These are phyloP conservation scores for Heliconius sara DNA, from an alignment of 2,888 invertebrate genomes.

Conservation along the genomic window DNA sequence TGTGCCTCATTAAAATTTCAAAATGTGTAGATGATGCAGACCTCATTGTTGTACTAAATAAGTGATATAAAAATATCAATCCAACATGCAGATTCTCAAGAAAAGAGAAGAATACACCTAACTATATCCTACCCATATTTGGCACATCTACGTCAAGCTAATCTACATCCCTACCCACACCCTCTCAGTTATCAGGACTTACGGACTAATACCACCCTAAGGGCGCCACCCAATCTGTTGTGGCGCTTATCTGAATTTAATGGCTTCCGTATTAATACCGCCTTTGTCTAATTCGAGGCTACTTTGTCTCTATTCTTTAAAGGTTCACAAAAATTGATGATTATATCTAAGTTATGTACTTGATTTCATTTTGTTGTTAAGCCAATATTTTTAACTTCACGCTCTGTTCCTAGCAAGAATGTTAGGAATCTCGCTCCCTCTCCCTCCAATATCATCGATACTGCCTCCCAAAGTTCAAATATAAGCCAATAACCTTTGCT, in stretches of 20 bases:
- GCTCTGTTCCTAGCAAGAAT: no score
- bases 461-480: not conserved
- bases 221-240: constrained; percentile 81
- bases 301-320: constrained; percentile 72
- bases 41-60: not conserved
- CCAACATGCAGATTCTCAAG: not conserved
- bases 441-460: no score
- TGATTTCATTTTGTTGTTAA: constrained; percentile 32
- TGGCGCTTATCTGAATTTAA: constrained; percentile 82
- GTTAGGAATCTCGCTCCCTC: no score
- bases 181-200: constrained; percentile 81
- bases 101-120: not conserved
- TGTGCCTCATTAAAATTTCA: not conserved
- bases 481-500: not conserved
- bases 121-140: not conserved
- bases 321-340: constrained; percentile 77
- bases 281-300: constrained; percentile 81
- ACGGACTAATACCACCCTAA: constrained; percentile 79
- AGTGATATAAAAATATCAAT: not conserved
- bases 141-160: constrained; percentile 47
- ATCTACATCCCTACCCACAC: constrained; percentile 69
- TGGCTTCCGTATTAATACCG: constrained; percentile 83
- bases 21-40: not conserved
- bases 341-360: constrained; percentile 47
- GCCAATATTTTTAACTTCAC: no score